Conservation (phyloP, 2,113 vertebrate genomes). For the Grallaria varia region DNA sequence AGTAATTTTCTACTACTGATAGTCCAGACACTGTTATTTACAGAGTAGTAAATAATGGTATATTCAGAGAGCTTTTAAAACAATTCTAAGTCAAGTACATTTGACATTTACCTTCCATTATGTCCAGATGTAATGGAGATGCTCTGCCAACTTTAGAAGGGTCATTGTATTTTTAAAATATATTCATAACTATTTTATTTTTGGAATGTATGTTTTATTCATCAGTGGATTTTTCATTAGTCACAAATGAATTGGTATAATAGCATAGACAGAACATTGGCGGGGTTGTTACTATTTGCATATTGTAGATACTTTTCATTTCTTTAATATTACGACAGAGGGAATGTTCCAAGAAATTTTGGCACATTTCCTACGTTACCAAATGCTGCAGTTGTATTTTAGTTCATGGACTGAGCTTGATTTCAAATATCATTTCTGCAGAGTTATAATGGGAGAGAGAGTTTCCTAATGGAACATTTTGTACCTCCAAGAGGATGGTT, state of each 20-base stretch:
- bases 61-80: not conserved
- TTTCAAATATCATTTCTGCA: not conserved
- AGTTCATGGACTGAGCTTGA: constrained; percentile 3
- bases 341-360: constrained; percentile 31
- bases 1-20: not conserved
- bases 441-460: not conserved
- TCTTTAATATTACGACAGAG: constrained; percentile 40
- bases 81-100: not conserved
- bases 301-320: constrained; percentile 29
- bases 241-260: constrained; percentile 43
- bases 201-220: constrained; percentile 25
- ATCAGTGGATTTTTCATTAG: constrained; percentile 49
- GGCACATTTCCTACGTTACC: constrained; percentile 4
- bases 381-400: constrained; percentile 47
- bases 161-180: not conserved
- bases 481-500: not conserved
- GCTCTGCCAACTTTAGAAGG: not conserved
- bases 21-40: not conserved
- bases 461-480: not conserved
- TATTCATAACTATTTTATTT: constrained; percentile 36
- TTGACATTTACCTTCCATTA: not conserved
- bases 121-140: not conserved
- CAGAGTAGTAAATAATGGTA: not conserved
- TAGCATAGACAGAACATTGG: constrained; percentile 38
- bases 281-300: constrained; percentile 6